These are phyloP conservation scores for Galaxias olidus DNA, from an alignment of 2,797 vertebrate genomes.

Conservation along the genomic window DNA sequence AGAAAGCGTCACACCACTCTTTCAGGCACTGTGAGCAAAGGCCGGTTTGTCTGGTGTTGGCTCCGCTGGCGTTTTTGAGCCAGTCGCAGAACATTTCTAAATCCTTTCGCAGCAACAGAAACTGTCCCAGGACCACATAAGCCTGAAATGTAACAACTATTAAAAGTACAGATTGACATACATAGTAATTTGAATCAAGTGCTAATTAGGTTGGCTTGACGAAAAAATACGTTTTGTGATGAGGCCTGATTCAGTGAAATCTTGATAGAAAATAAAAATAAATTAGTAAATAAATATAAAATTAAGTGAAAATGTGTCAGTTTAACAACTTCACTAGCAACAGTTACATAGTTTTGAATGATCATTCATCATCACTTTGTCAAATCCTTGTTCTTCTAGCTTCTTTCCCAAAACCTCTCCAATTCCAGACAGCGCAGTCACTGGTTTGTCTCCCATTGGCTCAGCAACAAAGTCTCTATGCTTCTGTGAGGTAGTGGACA, in stretches of 20 bases:
- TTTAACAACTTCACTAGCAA: no score
- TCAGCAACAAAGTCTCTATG: slow-evolving; percentile 70
- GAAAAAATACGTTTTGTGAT: no score
- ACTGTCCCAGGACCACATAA: slow-evolving; percentile 68
- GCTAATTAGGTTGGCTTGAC: neutral
- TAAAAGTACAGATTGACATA: neutral
- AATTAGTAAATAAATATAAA: no score
- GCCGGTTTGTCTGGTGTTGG: slow-evolving; percentile 56
- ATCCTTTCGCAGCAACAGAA: slow-evolving; percentile 68
- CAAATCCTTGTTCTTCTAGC: slow-evolving; percentile 66
- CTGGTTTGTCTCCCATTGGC: slow-evolving; percentile 73
- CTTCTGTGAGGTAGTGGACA: slow-evolving; percentile 70
- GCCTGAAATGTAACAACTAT: slow-evolving; percentile 46
- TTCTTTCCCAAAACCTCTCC: slow-evolving; percentile 64
- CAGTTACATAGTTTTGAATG: no score
- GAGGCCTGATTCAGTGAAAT: no score
- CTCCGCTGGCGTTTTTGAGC: slow-evolving; percentile 66
- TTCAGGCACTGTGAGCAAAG: slow-evolving; percentile 65
- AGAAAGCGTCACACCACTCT: slow-evolving; percentile 73
- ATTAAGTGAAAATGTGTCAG: no score
- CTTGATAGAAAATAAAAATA: no score
- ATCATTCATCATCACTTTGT: no score
- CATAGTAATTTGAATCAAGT: neutral
- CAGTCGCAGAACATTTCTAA: slow-evolving; percentile 67
- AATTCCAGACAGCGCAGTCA: slow-evolving; percentile 66